Base-by-base conservation (phyloP, 2,888 invertebrate genomes). In the Pardosa pseudoannulata region DNA sequence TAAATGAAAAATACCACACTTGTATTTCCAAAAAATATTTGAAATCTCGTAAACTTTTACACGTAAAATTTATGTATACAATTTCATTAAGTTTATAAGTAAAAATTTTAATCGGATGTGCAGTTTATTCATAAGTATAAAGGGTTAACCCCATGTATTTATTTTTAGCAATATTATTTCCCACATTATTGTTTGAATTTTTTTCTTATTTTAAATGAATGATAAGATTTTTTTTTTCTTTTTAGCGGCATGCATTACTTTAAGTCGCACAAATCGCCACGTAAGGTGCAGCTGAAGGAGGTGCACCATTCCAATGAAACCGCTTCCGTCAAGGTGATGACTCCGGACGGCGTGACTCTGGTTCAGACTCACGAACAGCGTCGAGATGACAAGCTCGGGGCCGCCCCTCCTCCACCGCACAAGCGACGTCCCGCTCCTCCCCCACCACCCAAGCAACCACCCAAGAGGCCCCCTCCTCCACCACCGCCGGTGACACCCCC, bases 261-360 rank as follows among this genome's bases (percentile, higher is more conserved):
- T 67, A 85, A 83, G 36, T 46, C 79, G 7, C 79, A 88, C 67
- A 88, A 83, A 62, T 81, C 86, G 28, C 78, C 88, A 23, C 86
- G 88, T 5, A 88, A 88, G 67, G 86, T 80, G 1, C 88, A 88
- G 32, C 46, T 88, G 23, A 86, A 88, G 32, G 88, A 88, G 65
- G 86, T 88, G 27, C 88, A 81, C 65, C 88, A 88, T 46, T 78
- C 88, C 39, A 86, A 88, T 78, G 88, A 88, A 39, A 81, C 88
- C 31, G 76, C 86, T 11, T 80, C 85, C 27, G 79, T 88, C 62
- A 78, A 85, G 73, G 81, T 88, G 28, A 81, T 88, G 70, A 86
- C 85, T 16, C 78, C 86, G 1, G 88, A 88, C 31, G 88, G 88
- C 9, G 74, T 88, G 3, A 88, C 88, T 27, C 36, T 88, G 32